A percentile compares a stretch with the other conserved stretches of the same genome.
Evolutionary conservation across 1,140 invertebrate genomes (phyloP).

Genomic region (Diorhabda elongata): DNA sequence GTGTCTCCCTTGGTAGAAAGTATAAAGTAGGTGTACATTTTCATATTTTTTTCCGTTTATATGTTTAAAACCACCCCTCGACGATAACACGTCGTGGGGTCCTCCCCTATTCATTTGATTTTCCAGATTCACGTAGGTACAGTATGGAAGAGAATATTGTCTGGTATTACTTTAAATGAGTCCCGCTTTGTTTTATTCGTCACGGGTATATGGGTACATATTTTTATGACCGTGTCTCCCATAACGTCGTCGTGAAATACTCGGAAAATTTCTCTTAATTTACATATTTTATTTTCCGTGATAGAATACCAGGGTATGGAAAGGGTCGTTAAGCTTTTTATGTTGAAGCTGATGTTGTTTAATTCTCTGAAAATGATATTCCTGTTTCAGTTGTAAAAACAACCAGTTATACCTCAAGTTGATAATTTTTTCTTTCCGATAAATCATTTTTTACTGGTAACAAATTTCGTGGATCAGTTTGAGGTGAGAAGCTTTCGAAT

Average conservation of each 20-base stretch:
- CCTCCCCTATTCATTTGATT: conserved; percentile 25
- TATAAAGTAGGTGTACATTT: no score
- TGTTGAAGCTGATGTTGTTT: no score
- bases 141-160: conserved; percentile 21
- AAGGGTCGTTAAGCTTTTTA: neutral
- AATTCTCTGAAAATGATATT: no score
- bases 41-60: no score
- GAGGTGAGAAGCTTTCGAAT: no score
- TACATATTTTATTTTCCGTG: neutral
- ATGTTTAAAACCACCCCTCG: neutral
- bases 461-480: no score
- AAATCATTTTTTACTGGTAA: no score
- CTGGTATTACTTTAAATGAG: conserved; percentile 22
- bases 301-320: neutral
- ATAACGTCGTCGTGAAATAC: neutral
- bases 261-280: neutral
- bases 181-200: conserved; percentile 25
- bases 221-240: conserved; percentile 16
- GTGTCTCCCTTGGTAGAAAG: no score
- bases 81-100: neutral
- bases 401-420: no score
- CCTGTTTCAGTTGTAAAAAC: no score
- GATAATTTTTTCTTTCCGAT: no score
- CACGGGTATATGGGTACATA: conserved; percentile 21
- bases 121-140: conserved; percentile 20